Conservation (phyloP, 1,140 invertebrate genomes). For the Melipona quadrifasciata region DNA sequence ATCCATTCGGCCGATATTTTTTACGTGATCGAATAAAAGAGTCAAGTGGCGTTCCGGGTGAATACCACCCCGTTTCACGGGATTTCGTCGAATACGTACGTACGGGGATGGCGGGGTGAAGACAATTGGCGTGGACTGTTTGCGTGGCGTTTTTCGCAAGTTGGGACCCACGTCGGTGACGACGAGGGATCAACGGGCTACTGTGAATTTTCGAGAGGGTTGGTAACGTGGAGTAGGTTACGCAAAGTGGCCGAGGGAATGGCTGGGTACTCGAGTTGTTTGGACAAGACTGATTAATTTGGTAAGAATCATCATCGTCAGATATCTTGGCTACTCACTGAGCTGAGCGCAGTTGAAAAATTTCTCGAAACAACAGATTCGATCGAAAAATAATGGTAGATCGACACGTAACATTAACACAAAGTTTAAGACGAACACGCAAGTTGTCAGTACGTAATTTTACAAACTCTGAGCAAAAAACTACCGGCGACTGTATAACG, state of each 20-base stretch:
- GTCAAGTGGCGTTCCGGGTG: slow-evolving; percentile 37
- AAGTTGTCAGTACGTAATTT: too few species aligned
- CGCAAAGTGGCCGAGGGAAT: background rate
- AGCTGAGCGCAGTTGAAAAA: background rate
- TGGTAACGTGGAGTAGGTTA: slow-evolving; percentile 8
- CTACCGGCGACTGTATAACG: background rate
- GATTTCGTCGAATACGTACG: background rate
- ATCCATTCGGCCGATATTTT: slow-evolving; percentile 28
- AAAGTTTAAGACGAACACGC: too few species aligned
- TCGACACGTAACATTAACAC: too few species aligned
- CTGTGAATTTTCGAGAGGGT: slow-evolving; percentile 1
- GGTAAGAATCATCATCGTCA: background rate
- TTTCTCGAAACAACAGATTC: too few species aligned
- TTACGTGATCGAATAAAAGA: slow-evolving; percentile 30
- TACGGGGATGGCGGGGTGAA: too few species aligned
- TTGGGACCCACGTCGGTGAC: background rate
- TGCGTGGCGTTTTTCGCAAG: background rate
- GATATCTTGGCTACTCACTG: background rate
- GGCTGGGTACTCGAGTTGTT: background rate
- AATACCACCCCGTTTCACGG: background rate
- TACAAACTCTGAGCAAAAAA: too few species aligned
- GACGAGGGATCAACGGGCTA: background rate
- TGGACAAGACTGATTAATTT: background rate
- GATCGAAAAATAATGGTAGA: too few species aligned
- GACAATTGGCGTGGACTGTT: slow-evolving; percentile 1